Evolutionary conservation across 2,797 vertebrate species (phyloP).

Genomic region (Takifugu ocellatus): DNA sequence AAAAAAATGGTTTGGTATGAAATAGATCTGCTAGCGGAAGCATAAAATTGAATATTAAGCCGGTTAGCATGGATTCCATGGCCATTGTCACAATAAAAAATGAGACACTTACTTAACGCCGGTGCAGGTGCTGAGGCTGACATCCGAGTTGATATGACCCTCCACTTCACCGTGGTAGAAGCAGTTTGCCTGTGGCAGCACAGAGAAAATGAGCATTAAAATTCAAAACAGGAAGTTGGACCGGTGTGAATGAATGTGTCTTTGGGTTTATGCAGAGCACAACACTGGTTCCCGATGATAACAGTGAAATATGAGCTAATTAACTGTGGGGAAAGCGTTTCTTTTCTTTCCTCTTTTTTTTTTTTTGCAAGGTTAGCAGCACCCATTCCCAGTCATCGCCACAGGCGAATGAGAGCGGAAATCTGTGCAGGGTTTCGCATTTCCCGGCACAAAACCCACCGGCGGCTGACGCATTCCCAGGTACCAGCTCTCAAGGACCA

Average conservation of each 20-base stretch:
- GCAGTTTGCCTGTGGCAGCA: constrained; percentile 73
- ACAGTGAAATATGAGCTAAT: constrained; percentile 40
- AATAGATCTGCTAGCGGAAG: too few relatives aligned
- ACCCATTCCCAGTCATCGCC: constrained; percentile 29
- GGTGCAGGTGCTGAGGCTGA: constrained; percentile 76
- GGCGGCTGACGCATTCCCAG: constrained; percentile 30
- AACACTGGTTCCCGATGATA: constrained; percentile 21
- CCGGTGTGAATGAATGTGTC: constrained; percentile 5
- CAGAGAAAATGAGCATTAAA: constrained; percentile 11
- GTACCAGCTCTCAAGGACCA: constrained; percentile 47
- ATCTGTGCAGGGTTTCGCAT: constrained; percentile 20
- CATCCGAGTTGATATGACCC: constrained; percentile 65
- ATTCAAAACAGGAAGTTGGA: constrained; percentile 2
- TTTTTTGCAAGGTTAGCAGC: constrained; percentile 23
- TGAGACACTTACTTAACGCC: constrained; percentile 71
- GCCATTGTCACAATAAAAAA: neutral
- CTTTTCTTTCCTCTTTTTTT: neutral
- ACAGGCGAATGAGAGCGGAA: constrained; percentile 27
- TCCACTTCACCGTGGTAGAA: constrained; percentile 80
- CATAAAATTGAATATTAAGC: neutral
- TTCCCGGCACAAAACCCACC: constrained; percentile 19
- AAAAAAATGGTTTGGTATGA: neutral
- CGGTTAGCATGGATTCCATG: neutral
- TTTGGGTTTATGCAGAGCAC: constrained; percentile 20
- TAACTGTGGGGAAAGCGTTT: constrained; percentile 10